Percentiles rank a stretch among this genome's conserved stretches.
Conservation (phyloP, 2,113 vertebrate species). For the Dromas ardeola region DNA sequence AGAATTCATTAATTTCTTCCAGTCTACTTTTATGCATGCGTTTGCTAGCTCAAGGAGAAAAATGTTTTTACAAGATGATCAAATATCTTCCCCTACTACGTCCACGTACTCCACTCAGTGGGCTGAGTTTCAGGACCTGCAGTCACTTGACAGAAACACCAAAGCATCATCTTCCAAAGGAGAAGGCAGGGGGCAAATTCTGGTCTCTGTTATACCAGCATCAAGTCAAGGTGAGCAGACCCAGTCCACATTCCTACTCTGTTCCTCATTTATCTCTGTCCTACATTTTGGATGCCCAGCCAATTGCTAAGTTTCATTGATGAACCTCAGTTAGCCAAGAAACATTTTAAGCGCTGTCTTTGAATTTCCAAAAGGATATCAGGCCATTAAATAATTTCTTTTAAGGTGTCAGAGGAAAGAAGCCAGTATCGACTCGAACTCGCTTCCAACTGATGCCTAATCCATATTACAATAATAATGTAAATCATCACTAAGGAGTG, state of each 20-base stretch:
- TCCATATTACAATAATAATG: constrained; percentile 56
- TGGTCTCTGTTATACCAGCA: background rate
- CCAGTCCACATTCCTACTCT: background rate
- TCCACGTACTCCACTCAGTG: background rate
- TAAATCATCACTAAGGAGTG: constrained; percentile 39
- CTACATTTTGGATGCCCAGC: background rate
- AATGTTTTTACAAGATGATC: background rate
- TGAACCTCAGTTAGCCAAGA: background rate
- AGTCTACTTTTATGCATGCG: background rate
- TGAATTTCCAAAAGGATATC: background rate
- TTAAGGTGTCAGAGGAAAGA: constrained; percentile 14
- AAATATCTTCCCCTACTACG: background rate
- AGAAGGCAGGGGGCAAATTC: background rate
- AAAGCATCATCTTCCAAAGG: background rate
- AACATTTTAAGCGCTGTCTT: background rate
- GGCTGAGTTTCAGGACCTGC: background rate
- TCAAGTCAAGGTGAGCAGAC: background rate
- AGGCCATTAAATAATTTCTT: constrained; percentile 22
- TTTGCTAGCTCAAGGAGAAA: constrained; percentile 34
- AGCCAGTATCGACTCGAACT: background rate
- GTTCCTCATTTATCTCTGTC: background rate
- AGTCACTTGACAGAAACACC: background rate
- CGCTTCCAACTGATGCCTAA: background rate
- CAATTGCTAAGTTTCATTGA: background rate
- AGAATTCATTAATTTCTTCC: constrained; percentile 21